Evolutionary conservation across 2,113 vertebrate species (phyloP), one percentile per base, ranked within the genome.

Genomic region (Aldabrachelys gigantea): DNA sequence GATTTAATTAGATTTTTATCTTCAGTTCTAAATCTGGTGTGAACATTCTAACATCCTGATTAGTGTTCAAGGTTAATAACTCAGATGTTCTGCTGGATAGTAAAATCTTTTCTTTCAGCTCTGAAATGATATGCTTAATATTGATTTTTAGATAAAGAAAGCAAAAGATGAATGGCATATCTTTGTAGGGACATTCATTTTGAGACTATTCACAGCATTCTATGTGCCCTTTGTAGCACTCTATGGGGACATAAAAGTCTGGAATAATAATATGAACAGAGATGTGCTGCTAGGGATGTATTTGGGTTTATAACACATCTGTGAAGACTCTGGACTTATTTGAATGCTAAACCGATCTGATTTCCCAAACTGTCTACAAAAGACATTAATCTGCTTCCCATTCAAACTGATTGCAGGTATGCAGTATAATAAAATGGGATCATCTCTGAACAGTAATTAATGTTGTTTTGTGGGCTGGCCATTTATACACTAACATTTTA

Each of bases 1-100:
- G 98, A 97, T 97, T 92, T 97, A 96, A 98, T 97, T 97, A 95
- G 35, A 16, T 53, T 81, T 90, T 89, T 53, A 76, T 49, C 81
- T 27, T 88, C 8, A 0, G 44, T 84, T 93, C 62, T 82, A 27
- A 95, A 95, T 87, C 89, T 85, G 22, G 65, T 80, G 88, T 56
- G 81, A 91, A 75, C 44, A 41, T 95, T 91, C 78, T 65, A 91
- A 86, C 90, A 90, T 41, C 83, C 75, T 87, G 83, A 89, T 89
- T 56, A 87, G 47, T 0, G 35, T 89, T 97, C 96, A 97, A 98
- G 97, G 97, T 97, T 95, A 94, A 54, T 95, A 89, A 94, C 80
- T 94, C 91, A 76, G 91, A 84, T 35, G 84, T 91, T 78, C 76
- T 87, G 76, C 89, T 80, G n/a, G 92, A 95, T 59, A 56, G 78